These are phyloP conservation scores for Horisme vitalbata DNA, from an alignment of 2,888 invertebrate genomes.

Conservation along the genomic window DNA sequence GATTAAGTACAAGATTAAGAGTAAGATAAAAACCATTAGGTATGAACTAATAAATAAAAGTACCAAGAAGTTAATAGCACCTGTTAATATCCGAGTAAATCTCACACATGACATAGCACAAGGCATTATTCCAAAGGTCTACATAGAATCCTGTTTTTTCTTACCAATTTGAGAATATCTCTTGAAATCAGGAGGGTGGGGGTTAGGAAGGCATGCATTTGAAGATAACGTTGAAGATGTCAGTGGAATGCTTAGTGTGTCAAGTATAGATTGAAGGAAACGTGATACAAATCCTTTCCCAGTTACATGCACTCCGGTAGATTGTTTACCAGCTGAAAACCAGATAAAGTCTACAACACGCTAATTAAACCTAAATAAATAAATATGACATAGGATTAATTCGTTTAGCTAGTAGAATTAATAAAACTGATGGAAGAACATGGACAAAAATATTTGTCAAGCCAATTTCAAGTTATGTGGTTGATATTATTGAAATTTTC, in stretches of 20 bases:
- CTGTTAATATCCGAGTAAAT: too few relatives aligned
- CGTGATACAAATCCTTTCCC: slow-evolving; percentile 56
- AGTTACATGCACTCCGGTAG: slow-evolving; percentile 48
- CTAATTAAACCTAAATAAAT: not conserved
- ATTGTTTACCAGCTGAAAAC: slow-evolving; percentile 49
- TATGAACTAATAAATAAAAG: not conserved
- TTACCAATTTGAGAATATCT: slow-evolving; percentile 86
- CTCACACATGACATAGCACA: too few relatives aligned
- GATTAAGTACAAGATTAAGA: too few relatives aligned
- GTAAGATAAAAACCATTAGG: not conserved
- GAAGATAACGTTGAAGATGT: slow-evolving; percentile 52
- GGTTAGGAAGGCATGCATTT: slow-evolving; percentile 88
- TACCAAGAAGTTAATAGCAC: too few relatives aligned
- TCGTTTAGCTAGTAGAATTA: too few relatives aligned
- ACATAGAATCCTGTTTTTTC: slow-evolving; percentile 1
- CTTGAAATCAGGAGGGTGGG: slow-evolving; percentile 85
- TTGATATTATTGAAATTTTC: not conserved
- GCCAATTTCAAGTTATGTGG: not conserved
- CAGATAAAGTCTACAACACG: not conserved
- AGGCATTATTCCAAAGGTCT: too few relatives aligned
- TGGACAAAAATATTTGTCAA: too few relatives aligned
- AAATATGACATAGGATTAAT: too few relatives aligned
- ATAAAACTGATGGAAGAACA: too few relatives aligned
- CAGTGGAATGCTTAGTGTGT: slow-evolving; percentile 52
- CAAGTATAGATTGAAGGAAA: slow-evolving; percentile 50